Base-by-base conservation (phyloP, 2,797 vertebrate genomes). In the Arctocebus calabarensis region DNA sequence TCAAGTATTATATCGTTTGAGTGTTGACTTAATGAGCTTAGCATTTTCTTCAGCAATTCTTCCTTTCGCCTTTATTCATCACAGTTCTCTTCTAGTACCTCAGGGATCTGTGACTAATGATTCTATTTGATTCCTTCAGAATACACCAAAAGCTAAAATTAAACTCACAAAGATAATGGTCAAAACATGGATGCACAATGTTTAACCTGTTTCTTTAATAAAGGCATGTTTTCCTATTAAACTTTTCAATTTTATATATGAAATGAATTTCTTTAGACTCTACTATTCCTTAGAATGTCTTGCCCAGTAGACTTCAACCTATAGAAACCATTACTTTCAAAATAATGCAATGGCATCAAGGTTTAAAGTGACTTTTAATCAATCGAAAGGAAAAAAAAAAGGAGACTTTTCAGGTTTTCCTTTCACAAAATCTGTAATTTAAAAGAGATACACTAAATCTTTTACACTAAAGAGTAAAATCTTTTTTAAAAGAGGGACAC, bases 141-240 rank as follows among this genome's bases (percentile, higher is more conserved):
- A 68, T 90, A 64, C 3, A 34, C 57, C 29, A 43, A 85, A 92
- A 79, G 27, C 25, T 82, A 92, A 93, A 94, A 84, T 85, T 81
- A 75, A 81, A 25, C 55, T 79, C 59, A 29, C 17, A 7, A 66
- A 48, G 22, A 87, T 84, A 88, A 64, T 29, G 19, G 8, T 27
- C n/a, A 94, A 25, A 14, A 85, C 94, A 59, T 83, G 13, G 7
- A 85, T 40, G 4, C 32, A 82, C 19, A 88, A 6, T 66, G 4
- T 74, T 83, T 88, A 43, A 29, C 8, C 29, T 71, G 2, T 81
- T 97, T 85, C 7, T 3, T 55, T 82, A 19, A 78, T 91, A 68
- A 78, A 84, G 16, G 1, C 27, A 20, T 20, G 2, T 90, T 93
- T 96, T 6, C 17, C 23, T 74, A 14, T 40, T 84, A 29, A 79